Evolutionary conservation across 2,888 invertebrate genomes (phyloP).

Genomic region (Drosophila pseudotalamancana): DNA sequence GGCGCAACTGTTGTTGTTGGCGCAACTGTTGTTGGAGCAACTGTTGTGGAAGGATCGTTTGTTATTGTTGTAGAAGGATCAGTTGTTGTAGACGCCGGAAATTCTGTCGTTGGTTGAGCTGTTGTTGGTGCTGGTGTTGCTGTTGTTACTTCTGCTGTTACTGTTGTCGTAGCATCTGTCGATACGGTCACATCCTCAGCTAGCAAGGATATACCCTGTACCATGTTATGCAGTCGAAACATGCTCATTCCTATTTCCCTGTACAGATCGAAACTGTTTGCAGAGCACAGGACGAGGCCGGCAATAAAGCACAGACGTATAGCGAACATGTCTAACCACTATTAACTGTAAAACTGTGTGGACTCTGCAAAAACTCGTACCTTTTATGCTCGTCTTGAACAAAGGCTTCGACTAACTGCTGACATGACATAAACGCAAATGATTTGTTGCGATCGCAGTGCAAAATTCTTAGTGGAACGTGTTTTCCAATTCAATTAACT

Average conservation of each 20-base stretch:
- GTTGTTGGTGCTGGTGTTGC: too few relatives aligned
- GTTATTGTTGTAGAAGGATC: neutral
- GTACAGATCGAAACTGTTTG: neutral
- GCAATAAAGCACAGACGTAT: constrained; percentile 5
- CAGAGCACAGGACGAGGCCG: neutral
- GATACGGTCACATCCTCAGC: neutral
- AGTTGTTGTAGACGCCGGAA: neutral
- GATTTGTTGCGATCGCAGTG: neutral
- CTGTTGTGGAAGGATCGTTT: neutral
- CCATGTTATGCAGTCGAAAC: neutral
- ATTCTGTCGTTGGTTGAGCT: neutral
- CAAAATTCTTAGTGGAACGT: constrained; percentile 2
- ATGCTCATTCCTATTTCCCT: neutral
- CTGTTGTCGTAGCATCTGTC: neutral
- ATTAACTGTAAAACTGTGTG: neutral
- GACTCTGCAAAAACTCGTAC: neutral
- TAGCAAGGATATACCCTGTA: neutral
- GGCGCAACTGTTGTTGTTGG: neutral
- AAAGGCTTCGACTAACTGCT: neutral
- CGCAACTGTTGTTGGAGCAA: neutral
- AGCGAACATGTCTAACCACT: constrained; percentile 6
- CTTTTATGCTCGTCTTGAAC: constrained; percentile 4
- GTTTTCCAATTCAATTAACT: neutral
- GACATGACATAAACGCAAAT: neutral
- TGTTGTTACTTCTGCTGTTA: neutral